Evolutionary conservation across 2,113 vertebrate genomes (phyloP).

Genomic region (Lota lota): DNA sequence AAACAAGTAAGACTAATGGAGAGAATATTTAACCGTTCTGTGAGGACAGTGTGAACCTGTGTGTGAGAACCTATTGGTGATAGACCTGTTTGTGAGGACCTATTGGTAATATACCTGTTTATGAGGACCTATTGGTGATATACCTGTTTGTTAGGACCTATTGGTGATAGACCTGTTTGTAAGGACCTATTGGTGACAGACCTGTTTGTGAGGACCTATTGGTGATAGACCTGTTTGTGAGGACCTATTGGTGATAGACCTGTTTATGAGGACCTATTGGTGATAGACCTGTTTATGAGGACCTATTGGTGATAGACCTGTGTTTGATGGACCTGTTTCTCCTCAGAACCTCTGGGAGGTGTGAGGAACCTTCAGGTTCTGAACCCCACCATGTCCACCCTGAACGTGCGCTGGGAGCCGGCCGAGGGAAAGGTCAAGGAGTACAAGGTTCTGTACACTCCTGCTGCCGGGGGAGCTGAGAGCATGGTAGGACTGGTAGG

Average conservation of each 20-base stretch:
- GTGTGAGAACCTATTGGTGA: no score
- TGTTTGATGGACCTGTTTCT: slow-evolving; percentile 21
- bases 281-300: no score
- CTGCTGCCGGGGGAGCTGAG: slow-evolving; percentile 80
- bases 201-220: no score
- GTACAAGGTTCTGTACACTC: slow-evolving; percentile 85
- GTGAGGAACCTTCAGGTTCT: slow-evolving; percentile 89
- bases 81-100: no score
- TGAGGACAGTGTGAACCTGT: no score
- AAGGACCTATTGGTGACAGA: no score
- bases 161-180: neutral
- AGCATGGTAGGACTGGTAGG: slow-evolving; percentile 81
- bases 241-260: no score
- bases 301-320: no score
- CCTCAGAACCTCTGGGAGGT: slow-evolving; percentile 84
- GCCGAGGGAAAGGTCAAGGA: slow-evolving; percentile 90
- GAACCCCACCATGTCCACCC: slow-evolving; percentile 89
- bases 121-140: no score
- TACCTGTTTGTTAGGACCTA: slow-evolving; percentile 14
- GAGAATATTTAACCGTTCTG: neutral
- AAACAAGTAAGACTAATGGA: slow-evolving; percentile 79
- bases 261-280: no score
- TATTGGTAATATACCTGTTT: no score
- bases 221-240: no score
- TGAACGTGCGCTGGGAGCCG: slow-evolving; percentile 91